These are phyloP conservation scores for Charina bottae DNA, from an alignment of 2,113 vertebrate genomes.

Conservation along the genomic window DNA sequence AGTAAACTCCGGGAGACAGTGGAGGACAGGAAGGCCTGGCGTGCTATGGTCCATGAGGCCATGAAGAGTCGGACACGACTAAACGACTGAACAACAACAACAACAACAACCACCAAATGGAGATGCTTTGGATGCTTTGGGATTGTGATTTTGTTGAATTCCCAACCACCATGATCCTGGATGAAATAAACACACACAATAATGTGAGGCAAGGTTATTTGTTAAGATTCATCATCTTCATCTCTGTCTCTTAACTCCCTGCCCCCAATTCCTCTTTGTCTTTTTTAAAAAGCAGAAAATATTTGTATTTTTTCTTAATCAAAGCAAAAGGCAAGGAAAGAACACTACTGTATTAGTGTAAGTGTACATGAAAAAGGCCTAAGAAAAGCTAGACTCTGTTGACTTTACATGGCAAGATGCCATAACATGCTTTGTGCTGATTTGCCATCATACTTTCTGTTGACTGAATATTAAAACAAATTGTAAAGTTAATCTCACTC, in stretches of 20 bases:
- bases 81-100: too few relatives aligned
- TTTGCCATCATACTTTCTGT: constrained; percentile 73
- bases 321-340: constrained; percentile 53
- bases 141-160: too few relatives aligned
- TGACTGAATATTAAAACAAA: constrained; percentile 74
- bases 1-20: too few relatives aligned
- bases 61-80: too few relatives aligned
- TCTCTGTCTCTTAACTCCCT: background rate
- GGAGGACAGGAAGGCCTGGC: too few relatives aligned
- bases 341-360: constrained; percentile 50
- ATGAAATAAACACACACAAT: background rate
- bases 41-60: too few relatives aligned
- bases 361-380: constrained; percentile 32
- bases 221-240: background rate
- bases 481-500: constrained; percentile 61
- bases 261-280: background rate
- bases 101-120: too few relatives aligned
- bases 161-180: background rate
- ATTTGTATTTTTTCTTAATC: constrained; percentile 15
- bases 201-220: background rate
- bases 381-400: constrained; percentile 50
- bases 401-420: constrained; percentile 65
- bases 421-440: constrained; percentile 59
- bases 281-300: constrained; percentile 38
- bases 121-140: too few relatives aligned